phyloP scores from a whole-genome alignment of 64 coral and sea anemone genomes.

The Montipora cactus region DNA sequence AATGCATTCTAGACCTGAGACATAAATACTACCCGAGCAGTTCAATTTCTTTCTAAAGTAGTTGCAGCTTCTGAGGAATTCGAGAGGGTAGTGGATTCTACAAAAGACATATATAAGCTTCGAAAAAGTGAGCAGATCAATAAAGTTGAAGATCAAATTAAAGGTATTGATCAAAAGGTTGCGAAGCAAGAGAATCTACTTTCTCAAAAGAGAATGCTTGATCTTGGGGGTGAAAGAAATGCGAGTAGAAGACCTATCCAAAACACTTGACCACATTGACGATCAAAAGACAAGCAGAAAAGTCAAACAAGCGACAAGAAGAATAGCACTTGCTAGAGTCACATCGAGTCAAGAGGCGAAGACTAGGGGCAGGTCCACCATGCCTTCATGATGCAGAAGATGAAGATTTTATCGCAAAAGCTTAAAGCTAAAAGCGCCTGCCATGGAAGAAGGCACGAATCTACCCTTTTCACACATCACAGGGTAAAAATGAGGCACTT shows the following conservation, averaged over 20 bases:
- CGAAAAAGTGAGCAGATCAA: background rate
- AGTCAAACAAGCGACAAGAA: too few relatives aligned
- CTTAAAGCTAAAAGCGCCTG: background rate
- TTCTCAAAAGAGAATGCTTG: background rate
- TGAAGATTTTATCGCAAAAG: conserved; percentile 15
- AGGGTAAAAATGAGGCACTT: conserved; percentile 1
- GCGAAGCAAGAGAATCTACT: background rate
- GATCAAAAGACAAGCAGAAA: too few relatives aligned
- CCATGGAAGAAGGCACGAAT: conserved; percentile 4
- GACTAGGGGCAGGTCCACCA: background rate
- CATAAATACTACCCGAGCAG: background rate
- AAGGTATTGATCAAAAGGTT: background rate
- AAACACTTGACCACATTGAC: too few relatives aligned
- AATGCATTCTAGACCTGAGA: conserved; percentile 6
- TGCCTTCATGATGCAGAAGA: background rate
- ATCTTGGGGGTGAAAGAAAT: background rate
- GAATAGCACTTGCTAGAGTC: background rate
- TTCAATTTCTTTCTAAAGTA: background rate
- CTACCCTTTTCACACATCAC: background rate
- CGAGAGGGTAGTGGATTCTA: background rate
- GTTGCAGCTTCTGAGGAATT: background rate
- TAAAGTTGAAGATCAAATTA: background rate
- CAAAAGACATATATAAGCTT: background rate
- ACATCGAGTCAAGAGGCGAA: background rate
- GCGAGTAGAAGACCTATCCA: background rate